phyloP scores from a whole-genome alignment of 2,797 vertebrate species.

The Mormyrus hasselquistii region DNA sequence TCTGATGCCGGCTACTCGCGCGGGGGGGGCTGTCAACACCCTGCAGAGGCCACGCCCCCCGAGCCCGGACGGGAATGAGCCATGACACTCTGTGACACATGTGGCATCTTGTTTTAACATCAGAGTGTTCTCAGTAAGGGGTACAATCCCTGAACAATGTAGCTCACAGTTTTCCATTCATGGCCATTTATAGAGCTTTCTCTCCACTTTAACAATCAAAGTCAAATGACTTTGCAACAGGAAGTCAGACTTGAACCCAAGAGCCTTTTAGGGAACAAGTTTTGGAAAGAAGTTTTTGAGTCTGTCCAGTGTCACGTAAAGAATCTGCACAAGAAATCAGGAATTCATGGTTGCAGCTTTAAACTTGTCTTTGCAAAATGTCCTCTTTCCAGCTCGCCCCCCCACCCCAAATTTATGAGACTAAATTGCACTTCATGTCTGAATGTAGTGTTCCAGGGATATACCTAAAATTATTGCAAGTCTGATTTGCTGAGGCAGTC shows the following conservation, averaged over 20 bases:
- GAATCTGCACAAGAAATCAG: background rate
- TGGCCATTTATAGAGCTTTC: background rate
- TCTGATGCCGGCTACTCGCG: slow-evolving; percentile 56
- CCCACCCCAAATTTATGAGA: background rate
- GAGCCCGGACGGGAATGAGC: slow-evolving; percentile 6
- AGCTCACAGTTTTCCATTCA: background rate
- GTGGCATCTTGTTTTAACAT: background rate
- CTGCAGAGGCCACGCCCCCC: background rate
- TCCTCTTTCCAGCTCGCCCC: background rate
- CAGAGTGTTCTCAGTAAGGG: slow-evolving; percentile 2
- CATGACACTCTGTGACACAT: background rate
- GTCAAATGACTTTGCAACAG: background rate
- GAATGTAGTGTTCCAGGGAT: background rate
- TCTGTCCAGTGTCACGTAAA: background rate
- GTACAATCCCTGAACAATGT: background rate
- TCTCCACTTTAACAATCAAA: background rate
- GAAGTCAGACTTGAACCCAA: background rate
- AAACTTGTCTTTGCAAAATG: background rate
- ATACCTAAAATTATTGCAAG: background rate
- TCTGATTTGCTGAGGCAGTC: background rate
- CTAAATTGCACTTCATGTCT: background rate
- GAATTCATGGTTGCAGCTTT: background rate
- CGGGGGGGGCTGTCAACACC: slow-evolving; percentile 66
- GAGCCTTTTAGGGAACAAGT: background rate
- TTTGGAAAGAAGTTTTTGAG: background rate